Percentiles rank a stretch among this genome's conserved stretches.
phyloP scores from a whole-genome alignment of 2,888 invertebrate genomes.

The Polymixis flavicincta region DNA sequence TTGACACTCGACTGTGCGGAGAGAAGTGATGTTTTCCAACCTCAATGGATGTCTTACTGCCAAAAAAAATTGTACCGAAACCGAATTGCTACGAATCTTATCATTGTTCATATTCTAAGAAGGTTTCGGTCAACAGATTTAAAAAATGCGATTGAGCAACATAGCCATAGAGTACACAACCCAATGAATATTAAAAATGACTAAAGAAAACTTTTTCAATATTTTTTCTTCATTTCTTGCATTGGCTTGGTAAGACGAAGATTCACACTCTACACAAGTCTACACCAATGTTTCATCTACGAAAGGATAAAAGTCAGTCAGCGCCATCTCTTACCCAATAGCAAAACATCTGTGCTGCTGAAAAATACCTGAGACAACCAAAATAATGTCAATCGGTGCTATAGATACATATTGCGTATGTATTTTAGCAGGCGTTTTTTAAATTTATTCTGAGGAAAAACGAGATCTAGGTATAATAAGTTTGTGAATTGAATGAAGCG shows the following conservation, averaged over 20 bases:
- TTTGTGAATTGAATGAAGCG: not conserved
- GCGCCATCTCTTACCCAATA: slow-evolving; percentile 40
- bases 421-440: not conserved
- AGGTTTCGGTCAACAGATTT: not conserved
- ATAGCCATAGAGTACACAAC: not conserved
- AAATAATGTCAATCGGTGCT: not conserved
- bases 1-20: slow-evolving; percentile 57
- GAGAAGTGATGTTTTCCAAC: slow-evolving; percentile 42
- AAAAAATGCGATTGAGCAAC: not conserved
- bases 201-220: too few species aligned
- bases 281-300: not conserved
- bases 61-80: slow-evolving; percentile 9
- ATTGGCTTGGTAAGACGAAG: not conserved
- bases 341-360: not conserved
- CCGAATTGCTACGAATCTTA: not conserved
- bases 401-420: not conserved
- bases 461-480: too few species aligned
- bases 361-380: not conserved
- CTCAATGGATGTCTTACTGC: slow-evolving; percentile 40
- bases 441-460: too few species aligned
- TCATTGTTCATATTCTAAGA: not conserved
- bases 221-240: not conserved
- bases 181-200: not conserved
- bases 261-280: too few species aligned
- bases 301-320: not conserved